Base-by-base conservation (phyloP, 2,888 invertebrate genomes). In the Lycaena phlaeas region DNA sequence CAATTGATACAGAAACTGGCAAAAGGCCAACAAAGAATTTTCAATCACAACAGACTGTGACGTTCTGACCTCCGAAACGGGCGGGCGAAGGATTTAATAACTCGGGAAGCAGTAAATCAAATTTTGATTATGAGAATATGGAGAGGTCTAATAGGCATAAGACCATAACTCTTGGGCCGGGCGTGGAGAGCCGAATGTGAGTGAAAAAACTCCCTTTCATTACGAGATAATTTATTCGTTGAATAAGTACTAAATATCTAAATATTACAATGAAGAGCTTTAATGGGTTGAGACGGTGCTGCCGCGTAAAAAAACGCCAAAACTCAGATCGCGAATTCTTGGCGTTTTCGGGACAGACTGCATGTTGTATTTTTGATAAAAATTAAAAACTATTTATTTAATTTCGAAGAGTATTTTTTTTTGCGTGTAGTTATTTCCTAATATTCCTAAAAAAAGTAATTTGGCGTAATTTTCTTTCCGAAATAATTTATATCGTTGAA, bases 211-310 rank as follows among this genome's bases (percentile, higher is more conserved):
- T 54, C 47, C 51, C 58, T 59, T 66, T 63, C 65, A 61, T 65
- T 64, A 62, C 59, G 52, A 54, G 48, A 56, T 62, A 68, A 68
- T 72, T 69, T 73, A 72, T 76, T 64, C 52, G 65, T 58, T 59
- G 58, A 53, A 53, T 53, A 63, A 67, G 66, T 67, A 68, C 62
- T 72, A 71, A 71, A 72, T 66, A 71, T 67, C 67, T 71, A 65
- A 71, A 64, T 66, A 66, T 67, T 72, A 74, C 73, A 73, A 71
- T 71, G 68, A 71, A 71, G 67, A 53, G 65, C 64, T 61, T 66
- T 67, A 65, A 62, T 65, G 59, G 57, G 58, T 49, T 43, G 52
- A 49, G 59, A 50, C 54, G 56, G 42, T 44, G 67, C 67, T 61
- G 61, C 59, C 52, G 61, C 56, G 57, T 46, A 52, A 54, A 59